Evolutionary conservation across 2,797 vertebrate species (phyloP), one percentile per base, ranked within the genome.

Genomic region (Pipistrellus pygmaeus): DNA sequence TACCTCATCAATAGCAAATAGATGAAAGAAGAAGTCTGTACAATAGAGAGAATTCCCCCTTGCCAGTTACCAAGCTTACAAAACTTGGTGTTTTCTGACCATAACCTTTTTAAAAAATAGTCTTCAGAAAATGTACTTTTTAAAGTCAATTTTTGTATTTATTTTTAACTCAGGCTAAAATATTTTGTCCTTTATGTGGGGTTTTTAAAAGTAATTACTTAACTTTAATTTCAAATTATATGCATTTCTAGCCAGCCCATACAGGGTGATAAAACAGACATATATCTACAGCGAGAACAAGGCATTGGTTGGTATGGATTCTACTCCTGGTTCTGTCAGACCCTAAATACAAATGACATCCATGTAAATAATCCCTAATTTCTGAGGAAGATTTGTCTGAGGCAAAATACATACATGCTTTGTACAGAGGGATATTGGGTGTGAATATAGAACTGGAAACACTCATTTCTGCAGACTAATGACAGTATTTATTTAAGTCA

Each of bases 211-310:
- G 25, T 57, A 72, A 81, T 81, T 85, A 25, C 41, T 66, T 85
- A 25, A 30, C n/a, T 90, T 90, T 64, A 85, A 90, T 85, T 88
- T 85, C 38, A 82, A 87, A 92, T 77, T 72, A 48, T 95, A 77
- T 44, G 8, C 64, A 64, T 77, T 90, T 94, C 32, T 46, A 73
- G n/a, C 6, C 41, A 82, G 20, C 77, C 25, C 13, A 55, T 13
- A 38, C 0, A 66, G 5, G 10, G 2, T 32, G 75, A 51, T 66
- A 73, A 69, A 78, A 73, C 48, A 80, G 76, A 86, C 2, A 27
- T 32, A 18, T 51, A 64, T 46, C 41, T 62, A 77, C 17, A 44
- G 21, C 35, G 6, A n/a, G 15, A 30, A 46, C 44, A 71, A 78
- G 30, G 21, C 20, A 8, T 7, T 32, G 5, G 25, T 3, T 64